Evolutionary conservation across 2,113 vertebrate genomes (phyloP).

Genomic region (Smithornis capensis): DNA sequence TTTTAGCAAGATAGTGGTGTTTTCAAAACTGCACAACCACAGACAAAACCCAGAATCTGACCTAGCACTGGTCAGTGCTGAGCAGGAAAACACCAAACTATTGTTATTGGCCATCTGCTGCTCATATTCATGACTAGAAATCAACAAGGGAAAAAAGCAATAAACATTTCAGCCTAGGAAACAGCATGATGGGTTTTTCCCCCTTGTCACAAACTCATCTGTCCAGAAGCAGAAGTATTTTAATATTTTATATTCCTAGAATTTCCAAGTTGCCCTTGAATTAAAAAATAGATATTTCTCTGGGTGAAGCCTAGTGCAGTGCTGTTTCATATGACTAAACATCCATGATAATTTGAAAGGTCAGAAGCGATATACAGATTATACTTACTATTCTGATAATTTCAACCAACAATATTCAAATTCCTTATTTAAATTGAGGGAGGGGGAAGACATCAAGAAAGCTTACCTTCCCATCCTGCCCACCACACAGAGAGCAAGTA

Average conservation of each 20-base stretch:
- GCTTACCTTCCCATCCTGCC: neutral
- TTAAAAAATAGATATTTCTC: neutral
- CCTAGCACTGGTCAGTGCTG: neutral
- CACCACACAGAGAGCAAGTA: neutral
- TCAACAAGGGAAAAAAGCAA: neutral
- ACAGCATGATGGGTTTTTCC: accelerated
- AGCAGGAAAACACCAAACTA: neutral
- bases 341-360: accelerated
- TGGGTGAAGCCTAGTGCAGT: neutral
- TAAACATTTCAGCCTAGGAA: neutral
- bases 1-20: neutral
- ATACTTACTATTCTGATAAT: accelerated
- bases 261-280: neutral
- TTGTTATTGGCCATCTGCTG: neutral
- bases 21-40: neutral
- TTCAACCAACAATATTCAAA: neutral
- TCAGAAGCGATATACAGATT: neutral
- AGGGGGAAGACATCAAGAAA: neutral
- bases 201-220: neutral
- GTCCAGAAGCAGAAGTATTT: neutral
- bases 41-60: neutral
- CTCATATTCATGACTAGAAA: neutral
- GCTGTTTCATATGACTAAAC: neutral
- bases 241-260: neutral
- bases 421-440: neutral